Evolutionary conservation across 1,140 invertebrate species (phyloP).

Genomic region (Lordiphosa stackelbergi): DNA sequence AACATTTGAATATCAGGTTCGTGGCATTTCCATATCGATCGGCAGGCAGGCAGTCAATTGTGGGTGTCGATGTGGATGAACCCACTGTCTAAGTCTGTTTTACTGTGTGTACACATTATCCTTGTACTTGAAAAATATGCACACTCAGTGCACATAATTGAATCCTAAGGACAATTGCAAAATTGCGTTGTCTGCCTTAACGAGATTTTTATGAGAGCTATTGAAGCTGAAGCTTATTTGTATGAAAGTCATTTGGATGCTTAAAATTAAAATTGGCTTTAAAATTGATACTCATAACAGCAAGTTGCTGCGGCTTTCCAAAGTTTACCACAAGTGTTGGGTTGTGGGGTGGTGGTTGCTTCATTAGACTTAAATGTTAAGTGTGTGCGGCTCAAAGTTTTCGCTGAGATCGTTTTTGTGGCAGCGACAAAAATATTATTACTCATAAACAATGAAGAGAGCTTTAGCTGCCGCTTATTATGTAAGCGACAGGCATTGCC

Average conservation of each 20-base stretch:
- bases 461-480: conserved; percentile 35
- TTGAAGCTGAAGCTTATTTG: conserved; percentile 3
- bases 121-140: conserved; percentile 69
- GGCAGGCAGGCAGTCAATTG: conserved; percentile 6
- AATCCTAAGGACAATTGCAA: conserved; percentile 45
- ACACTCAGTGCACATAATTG: conserved; percentile 67
- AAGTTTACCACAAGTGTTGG: background rate
- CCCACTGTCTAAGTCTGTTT: conserved; percentile 17
- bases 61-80: conserved; percentile 22
- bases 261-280: background rate
- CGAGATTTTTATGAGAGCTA: conserved; percentile 38
- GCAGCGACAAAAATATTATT: too few species aligned
- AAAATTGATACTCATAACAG: conserved; percentile 11
- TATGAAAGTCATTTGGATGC: background rate
- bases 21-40: conserved; percentile 72
- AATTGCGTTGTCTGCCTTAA: conserved; percentile 32
- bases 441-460: too few species aligned
- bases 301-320: conserved; percentile 7
- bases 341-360: conserved; percentile 8
- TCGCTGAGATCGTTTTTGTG: conserved; percentile 15
- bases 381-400: conserved; percentile 46
- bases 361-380: conserved; percentile 40
- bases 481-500: conserved; percentile 41
- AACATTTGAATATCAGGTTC: conserved; percentile 63
- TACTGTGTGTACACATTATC: conserved; percentile 47